Base-by-base conservation (phyloP, 2,888 invertebrate genomes). In the Octonoba sinensis region DNA sequence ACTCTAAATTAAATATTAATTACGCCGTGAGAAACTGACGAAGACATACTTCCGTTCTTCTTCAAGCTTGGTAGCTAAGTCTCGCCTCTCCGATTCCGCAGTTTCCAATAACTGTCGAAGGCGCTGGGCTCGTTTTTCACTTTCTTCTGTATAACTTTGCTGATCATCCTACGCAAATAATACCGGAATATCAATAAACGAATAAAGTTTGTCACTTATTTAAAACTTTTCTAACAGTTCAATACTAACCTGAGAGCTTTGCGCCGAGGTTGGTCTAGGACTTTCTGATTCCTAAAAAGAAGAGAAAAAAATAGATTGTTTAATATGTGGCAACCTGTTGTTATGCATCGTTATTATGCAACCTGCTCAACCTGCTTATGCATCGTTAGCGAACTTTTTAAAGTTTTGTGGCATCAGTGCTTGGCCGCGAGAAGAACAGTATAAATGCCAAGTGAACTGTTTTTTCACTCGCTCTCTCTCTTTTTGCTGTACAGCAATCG, bases 111-210 rank as follows among this genome's bases (percentile, higher is more conserved):
- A 88, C 2, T 86, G 85, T 51, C 86, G 86, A 51, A 88, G 85
- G 69, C 92, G 90, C 83, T 90, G 89, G 0, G 92, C 88, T 87
- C 91, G 89, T 60, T 89, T 88, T 83, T 92, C 92, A 78, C 90
- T 89, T 85, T 92, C 91, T 47, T 90, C 89, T 66, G 90, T 90
- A 51, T 85, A 85, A 46, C 87, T 83, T n/a, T 54, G 64, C 3
- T 65, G 60, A 6, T 82, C 82, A 18, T 76, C 70, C 74, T 82
- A 46, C 0, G 44, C 27, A 22, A 60, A 36, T 36, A 16, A 8
- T 15, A 54, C n/a, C n/a, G n/a, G 3, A 54, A 18, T 15, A 54
- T 54, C 36, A 36, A 11, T 36, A 1, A 2, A 36, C 6, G 8
- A 36, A n/a, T n/a, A n/a, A n/a, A n/a, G n/a, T n/a, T n/a, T 54